Conservation (phyloP, 2,113 vertebrate species). For the Myotis brandtii region DNA sequence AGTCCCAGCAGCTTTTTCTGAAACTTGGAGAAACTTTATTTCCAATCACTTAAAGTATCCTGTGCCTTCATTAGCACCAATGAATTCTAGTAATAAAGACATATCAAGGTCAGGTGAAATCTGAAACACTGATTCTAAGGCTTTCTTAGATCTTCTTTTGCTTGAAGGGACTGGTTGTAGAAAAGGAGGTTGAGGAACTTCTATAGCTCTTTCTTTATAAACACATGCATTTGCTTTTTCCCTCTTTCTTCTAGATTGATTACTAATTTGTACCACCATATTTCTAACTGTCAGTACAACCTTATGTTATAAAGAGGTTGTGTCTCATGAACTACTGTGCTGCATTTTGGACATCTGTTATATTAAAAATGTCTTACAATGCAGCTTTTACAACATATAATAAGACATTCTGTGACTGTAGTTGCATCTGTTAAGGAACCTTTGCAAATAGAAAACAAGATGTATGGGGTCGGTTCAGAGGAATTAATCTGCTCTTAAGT, state of each 20-base stretch:
- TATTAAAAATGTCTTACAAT: no score
- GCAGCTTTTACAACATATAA: no score
- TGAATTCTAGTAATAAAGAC: constrained; percentile 95
- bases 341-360: no score
- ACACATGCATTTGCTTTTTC: constrained; percentile 92
- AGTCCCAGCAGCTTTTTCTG: no score
- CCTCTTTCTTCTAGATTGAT: constrained; percentile 94
- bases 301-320: constrained; percentile 77
- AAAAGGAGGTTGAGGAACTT: constrained; percentile 90
- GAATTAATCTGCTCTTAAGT: no score
- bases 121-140: constrained; percentile 90
- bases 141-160: constrained; percentile 91
- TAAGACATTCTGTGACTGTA: no score
- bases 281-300: constrained; percentile 95
- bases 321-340: no score
- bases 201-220: constrained; percentile 95
- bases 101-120: constrained; percentile 96
- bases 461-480: no score
- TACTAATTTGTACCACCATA: constrained; percentile 98
- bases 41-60: no score
- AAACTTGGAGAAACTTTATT: no score
- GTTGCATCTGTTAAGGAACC: no score
- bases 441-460: no score
- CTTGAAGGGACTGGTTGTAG: constrained; percentile 83
- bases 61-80: constrained; percentile 82